A percentile compares a stretch with the other conserved stretches of the same genome.
These are phyloP conservation scores for Vanessa cardui DNA, from an alignment of 2,888 invertebrate genomes.

Conservation along the genomic window DNA sequence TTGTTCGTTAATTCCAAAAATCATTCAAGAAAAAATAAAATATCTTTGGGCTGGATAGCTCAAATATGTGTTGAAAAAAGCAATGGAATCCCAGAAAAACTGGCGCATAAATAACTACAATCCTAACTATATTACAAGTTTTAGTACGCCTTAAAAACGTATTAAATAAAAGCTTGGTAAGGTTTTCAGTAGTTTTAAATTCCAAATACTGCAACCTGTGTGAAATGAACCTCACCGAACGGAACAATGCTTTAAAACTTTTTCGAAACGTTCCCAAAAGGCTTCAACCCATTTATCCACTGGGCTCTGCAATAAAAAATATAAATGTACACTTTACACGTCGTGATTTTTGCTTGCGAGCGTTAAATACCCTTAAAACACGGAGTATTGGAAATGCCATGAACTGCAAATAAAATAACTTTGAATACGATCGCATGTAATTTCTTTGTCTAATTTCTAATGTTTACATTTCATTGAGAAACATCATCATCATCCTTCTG, in stretches of 20 bases:
- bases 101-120: too few relatives aligned
- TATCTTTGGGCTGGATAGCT: too few relatives aligned
- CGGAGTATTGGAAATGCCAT: neutral
- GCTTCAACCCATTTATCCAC: conserved; percentile 16
- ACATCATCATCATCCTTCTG: too few relatives aligned
- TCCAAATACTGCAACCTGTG: neutral
- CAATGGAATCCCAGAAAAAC: too few relatives aligned
- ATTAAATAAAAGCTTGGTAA: neutral
- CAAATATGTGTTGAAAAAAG: too few relatives aligned
- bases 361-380: conserved; percentile 11
- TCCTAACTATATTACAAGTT: neutral
- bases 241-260: conserved; percentile 7
- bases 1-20: too few relatives aligned
- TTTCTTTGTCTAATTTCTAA: too few relatives aligned
- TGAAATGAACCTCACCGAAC: conserved; percentile 10
- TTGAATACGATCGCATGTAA: neutral
- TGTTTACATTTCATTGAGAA: too few relatives aligned
- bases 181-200: neutral
- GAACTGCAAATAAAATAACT: neutral
- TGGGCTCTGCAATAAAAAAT: conserved; percentile 7
- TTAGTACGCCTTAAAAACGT: neutral
- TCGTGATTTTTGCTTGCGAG: conserved; percentile 32
- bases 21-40: too few relatives aligned
- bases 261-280: conserved; percentile 10
- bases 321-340: conserved; percentile 30